Conservation (phyloP, 2,888 invertebrate genomes). For the Embidobia sp. region DNA sequence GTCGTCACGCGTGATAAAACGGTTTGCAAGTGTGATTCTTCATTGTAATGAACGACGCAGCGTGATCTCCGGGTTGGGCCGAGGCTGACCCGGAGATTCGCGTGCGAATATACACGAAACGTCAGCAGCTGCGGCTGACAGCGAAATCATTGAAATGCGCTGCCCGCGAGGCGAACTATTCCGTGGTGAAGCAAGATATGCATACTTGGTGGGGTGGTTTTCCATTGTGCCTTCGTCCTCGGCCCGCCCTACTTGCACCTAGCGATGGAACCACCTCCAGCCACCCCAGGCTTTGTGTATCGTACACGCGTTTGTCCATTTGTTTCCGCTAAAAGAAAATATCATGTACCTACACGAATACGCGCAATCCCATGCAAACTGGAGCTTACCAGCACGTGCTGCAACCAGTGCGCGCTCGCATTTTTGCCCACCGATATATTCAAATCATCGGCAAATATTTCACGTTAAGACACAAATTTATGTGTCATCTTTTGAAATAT, state of each 20-base stretch:
- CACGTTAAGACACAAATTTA: too few species aligned
- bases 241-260: constrained; percentile 60
- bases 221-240: constrained; percentile 61
- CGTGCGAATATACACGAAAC: constrained; percentile 46
- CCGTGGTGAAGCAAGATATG: constrained; percentile 55
- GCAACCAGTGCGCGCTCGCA: neutral
- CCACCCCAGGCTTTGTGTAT: constrained; percentile 39
- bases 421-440: neutral
- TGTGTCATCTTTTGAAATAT: too few species aligned
- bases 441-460: constrained; percentile 21
- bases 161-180: constrained; percentile 55
- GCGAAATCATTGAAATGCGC: constrained; percentile 65
- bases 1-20: constrained; percentile 49
- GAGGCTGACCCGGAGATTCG: constrained; percentile 52
- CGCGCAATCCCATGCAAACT: constrained; percentile 32
- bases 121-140: constrained; percentile 68
- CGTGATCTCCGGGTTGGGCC: constrained; percentile 15
- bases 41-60: too few species aligned
- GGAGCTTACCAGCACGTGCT: neutral
- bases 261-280: constrained; percentile 27
- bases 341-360: constrained; percentile 26
- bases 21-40: constrained; percentile 36
- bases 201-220: constrained; percentile 57
- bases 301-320: constrained; percentile 62
- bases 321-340: constrained; percentile 60